These are phyloP conservation scores for Siphamia tubifer DNA, from an alignment of 2,113 vertebrate species.

Conservation along the genomic window DNA sequence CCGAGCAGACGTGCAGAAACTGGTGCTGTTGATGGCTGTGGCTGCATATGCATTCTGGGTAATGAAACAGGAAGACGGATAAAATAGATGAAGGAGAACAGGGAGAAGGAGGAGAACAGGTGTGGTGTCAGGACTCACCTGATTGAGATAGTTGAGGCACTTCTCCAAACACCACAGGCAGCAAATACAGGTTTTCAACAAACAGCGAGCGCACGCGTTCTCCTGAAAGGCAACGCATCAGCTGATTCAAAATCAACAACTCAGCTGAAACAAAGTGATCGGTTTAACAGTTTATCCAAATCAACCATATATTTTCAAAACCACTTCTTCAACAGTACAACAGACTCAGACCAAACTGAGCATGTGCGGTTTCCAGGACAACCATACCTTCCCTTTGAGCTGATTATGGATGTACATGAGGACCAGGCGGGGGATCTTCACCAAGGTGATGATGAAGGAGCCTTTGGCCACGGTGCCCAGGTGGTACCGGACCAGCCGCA, in stretches of 20 bases:
- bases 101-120: background rate
- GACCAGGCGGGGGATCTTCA: constrained; percentile 95
- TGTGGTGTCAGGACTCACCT: constrained; percentile 76
- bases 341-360: too few relatives aligned
- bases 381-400: constrained; percentile 96
- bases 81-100: background rate
- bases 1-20: constrained; percentile 97
- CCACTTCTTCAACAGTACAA: too few relatives aligned
- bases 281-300: too few relatives aligned
- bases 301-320: too few relatives aligned
- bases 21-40: constrained; percentile 98
- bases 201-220: constrained; percentile 92
- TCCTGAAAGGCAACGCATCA: constrained; percentile 75
- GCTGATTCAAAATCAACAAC: background rate
- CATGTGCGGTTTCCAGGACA: background rate
- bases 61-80: background rate
- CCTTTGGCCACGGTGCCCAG: constrained; percentile 97
- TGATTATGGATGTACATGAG: constrained; percentile 97
- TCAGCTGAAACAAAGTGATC: too few relatives aligned
- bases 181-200: constrained; percentile 97
- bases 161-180: constrained; percentile 99
- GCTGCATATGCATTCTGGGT: constrained; percentile 95
- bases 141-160: constrained; percentile 99
- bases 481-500: constrained; percentile 91
- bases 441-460: constrained; percentile 97